Conservation (phyloP, 2,797 vertebrate genomes). For the Sitta carolinensis region DNA sequence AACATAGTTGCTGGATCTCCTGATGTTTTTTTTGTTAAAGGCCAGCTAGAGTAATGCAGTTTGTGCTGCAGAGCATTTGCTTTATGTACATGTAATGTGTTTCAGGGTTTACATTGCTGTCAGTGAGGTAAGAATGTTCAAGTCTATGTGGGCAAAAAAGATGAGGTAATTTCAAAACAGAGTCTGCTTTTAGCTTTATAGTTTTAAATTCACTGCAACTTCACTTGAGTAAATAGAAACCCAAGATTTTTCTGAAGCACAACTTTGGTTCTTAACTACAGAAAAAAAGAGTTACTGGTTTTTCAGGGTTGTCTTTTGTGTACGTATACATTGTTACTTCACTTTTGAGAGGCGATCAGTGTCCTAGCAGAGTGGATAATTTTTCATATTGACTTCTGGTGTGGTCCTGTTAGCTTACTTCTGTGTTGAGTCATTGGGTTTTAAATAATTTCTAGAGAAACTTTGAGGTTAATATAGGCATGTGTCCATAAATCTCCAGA, state of each 20-base stretch:
- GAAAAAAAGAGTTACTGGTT: not conserved
- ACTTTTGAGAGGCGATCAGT: not conserved
- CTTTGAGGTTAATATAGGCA: not conserved
- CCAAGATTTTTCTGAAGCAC: not conserved
- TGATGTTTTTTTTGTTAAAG: constrained; percentile 13
- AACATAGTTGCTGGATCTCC: not conserved
- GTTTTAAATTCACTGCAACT: not conserved
- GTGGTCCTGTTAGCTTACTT: not conserved
- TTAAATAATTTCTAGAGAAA: not conserved
- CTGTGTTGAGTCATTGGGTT: not conserved
- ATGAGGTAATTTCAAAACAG: not conserved
- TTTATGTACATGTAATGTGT: constrained; percentile 7
- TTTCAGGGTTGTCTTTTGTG: not conserved
- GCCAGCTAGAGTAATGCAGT: not conserved
- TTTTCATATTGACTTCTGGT: not conserved
- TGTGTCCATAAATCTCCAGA: not conserved
- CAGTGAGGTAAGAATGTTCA: not conserved
- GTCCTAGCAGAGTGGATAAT: not conserved
- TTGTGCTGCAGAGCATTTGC: not conserved
- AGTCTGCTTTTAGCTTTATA: not conserved
- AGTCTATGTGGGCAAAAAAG: not conserved
- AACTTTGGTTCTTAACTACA: not conserved
- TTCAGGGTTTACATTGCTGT: not conserved
- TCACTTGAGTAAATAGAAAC: not conserved
- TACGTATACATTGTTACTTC: not conserved